Evolutionary conservation across 2,888 invertebrate species (phyloP).

Genomic region (Formica aserva): DNA sequence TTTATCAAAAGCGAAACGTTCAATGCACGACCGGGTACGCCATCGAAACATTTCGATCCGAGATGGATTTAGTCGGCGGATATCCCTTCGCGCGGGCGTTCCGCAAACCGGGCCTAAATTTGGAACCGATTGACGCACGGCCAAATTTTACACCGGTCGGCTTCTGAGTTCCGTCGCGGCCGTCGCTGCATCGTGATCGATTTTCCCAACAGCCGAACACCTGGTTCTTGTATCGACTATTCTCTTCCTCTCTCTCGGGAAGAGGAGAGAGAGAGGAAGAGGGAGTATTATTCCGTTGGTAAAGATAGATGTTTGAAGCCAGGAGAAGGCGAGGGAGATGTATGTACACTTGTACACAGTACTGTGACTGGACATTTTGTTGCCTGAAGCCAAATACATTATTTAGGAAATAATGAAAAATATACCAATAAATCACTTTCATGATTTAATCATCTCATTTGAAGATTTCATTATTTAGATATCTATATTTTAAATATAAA

Average conservation of each 20-base stretch:
- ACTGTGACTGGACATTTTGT: conserved; percentile 9
- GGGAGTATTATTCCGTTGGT: conserved; percentile 31
- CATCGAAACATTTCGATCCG: conserved; percentile 64
- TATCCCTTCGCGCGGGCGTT: conserved; percentile 57
- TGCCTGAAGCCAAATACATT: neutral
- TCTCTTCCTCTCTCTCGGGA: neutral
- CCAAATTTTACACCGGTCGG: conserved; percentile 67
- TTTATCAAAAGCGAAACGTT: conserved; percentile 62
- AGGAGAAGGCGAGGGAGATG: conserved; percentile 36
- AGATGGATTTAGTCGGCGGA: conserved; percentile 67
- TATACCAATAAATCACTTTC: neutral
- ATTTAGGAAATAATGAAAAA: neutral
- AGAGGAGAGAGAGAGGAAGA: neutral
- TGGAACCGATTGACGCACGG: conserved; percentile 74
- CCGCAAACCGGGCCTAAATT: conserved; percentile 67
- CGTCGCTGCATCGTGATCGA: conserved; percentile 64
- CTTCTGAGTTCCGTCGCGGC: conserved; percentile 29
- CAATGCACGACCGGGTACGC: conserved; percentile 48
- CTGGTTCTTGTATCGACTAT: conserved; percentile 60
- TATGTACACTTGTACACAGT: conserved; percentile 17
- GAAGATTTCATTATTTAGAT: neutral
- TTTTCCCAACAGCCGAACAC: conserved; percentile 65
- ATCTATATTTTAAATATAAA: neutral
- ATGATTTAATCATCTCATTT: neutral
- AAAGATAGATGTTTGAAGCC: conserved; percentile 50